These are phyloP conservation scores for Blastobasis adustella DNA, from an alignment of 2,888 invertebrate genomes.

Conservation along the genomic window DNA sequence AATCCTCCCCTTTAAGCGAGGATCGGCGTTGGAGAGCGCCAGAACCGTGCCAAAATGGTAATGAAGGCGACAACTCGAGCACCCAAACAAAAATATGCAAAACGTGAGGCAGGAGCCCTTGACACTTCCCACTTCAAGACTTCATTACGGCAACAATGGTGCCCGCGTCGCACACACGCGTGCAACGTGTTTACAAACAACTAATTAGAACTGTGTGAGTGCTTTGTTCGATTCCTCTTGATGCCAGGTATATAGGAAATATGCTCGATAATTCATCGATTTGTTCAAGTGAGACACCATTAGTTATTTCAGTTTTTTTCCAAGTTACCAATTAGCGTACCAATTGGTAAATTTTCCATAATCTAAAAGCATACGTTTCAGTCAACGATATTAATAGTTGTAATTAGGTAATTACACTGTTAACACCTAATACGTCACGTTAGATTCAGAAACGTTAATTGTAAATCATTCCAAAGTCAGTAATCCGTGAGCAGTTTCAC, in stretches of 20 bases:
- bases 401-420: too few relatives aligned
- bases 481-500: too few relatives aligned
- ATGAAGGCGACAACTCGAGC: constrained; percentile 27
- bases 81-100: constrained; percentile 54
- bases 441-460: too few relatives aligned
- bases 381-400: too few relatives aligned
- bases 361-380: too few relatives aligned
- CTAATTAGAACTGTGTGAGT: constrained; percentile 57
- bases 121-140: constrained; percentile 52
- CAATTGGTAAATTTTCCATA: too few relatives aligned
- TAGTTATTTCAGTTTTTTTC: too few relatives aligned
- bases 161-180: constrained; percentile 18
- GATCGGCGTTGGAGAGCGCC: not conserved
- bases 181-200: constrained; percentile 60
- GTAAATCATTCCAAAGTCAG: too few relatives aligned
- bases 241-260: not conserved
- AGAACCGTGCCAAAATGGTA: constrained; percentile 22
- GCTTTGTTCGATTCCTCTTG: constrained; percentile 30
- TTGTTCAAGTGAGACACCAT: too few relatives aligned
- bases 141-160: constrained; percentile 50
- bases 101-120: constrained; percentile 37
- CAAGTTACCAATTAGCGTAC: too few relatives aligned
- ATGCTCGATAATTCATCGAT: too few relatives aligned
- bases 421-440: too few relatives aligned
- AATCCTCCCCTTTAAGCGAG: not conserved